Base-by-base conservation (phyloP, 1,140 invertebrate species). In the Eriosoma lanigerum region DNA sequence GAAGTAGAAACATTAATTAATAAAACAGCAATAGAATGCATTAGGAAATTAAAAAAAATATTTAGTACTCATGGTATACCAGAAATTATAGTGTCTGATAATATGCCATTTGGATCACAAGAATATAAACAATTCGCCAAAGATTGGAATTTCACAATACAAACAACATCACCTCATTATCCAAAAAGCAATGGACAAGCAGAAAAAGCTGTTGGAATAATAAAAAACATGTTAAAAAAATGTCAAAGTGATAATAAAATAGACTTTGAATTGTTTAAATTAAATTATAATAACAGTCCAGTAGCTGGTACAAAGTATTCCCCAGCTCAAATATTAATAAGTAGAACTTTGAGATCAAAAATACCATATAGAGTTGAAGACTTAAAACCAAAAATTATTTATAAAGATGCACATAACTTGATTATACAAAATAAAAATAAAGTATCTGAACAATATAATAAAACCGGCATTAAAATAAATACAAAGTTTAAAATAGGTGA, bases 1-100 rank as follows among this genome's bases (percentile, higher is more conserved):
- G 58, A 62, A 32, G 15, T 32, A 29, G 17, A 29, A 62, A 19
- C 19, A 9, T 32, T 32, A 62, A 29, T 29, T 29, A 62, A 62
- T 32, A 32, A 62, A 62, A 32, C 26, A 9, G 26, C 58, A 29
- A 12, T 12, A 1, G 32, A 46, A 19, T 66, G 70, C 12, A 72
- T 83, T 4, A 24, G 17, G 50, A 52, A 32, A 62, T 38, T 82
- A 24, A 81, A 83, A 38, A 64, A 81, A 19, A 82, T 84, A 12
- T 84, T 86, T 82, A 66, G 83, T 32, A 21, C 17, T 44, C 82
- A 82, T 82, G 84, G 85, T 3, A 81, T 86, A 21, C 85, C 84
- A 13, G 75, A 82, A 17, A 62, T 70, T 46, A 60, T 85, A 1
- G 83, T 84, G 3, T 81, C 82, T 1, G 86, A 87, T 70, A 83